These are phyloP conservation scores for Idris sp. DNA, from an alignment of 1,140 invertebrate genomes.

Conservation along the genomic window DNA sequence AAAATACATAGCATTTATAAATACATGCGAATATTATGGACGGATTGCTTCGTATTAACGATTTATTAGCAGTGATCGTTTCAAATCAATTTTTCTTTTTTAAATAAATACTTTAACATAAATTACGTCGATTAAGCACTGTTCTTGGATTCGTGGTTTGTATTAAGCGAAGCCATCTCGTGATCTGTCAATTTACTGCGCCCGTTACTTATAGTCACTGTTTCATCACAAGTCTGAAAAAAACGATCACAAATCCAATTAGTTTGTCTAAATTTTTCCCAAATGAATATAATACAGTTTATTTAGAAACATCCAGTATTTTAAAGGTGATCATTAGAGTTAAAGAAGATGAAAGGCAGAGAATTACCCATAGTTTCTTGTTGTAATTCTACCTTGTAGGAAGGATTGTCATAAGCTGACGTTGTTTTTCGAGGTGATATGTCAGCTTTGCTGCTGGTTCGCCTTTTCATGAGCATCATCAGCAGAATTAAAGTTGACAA, in stretches of 20 bases:
- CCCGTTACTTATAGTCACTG: conserved; percentile 69
- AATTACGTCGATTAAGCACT: conserved; percentile 65
- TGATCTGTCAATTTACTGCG: conserved; percentile 71
- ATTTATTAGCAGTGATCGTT: conserved; percentile 42
- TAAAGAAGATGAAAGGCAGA: conserved; percentile 68
- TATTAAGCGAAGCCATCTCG: conserved; percentile 72
- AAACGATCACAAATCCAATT: conserved; percentile 1
- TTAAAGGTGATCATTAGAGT: too few species aligned
- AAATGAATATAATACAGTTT: too few species aligned
- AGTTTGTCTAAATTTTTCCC: background rate
- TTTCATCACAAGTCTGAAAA: conserved; percentile 75
- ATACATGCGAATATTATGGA: conserved; percentile 63
- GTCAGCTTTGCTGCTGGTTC: conserved; percentile 81
- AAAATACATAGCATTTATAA: conserved; percentile 61
- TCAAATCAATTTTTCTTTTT: conserved; percentile 37
- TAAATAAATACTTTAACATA: conserved; percentile 65
- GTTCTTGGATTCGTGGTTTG: conserved; percentile 68
- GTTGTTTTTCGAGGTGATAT: conserved; percentile 84
- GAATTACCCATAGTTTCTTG: conserved; percentile 92
- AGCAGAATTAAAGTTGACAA: conserved; percentile 88
- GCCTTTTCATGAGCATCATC: conserved; percentile 87
- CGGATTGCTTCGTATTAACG: conserved; percentile 53
- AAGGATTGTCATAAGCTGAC: conserved; percentile 94
- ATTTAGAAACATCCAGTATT: too few species aligned
- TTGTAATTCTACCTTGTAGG: conserved; percentile 94